Percentiles rank a stretch among this genome's conserved stretches.
phyloP scores from a whole-genome alignment of 1,140 invertebrate genomes.

The Drosophila watanabei region DNA sequence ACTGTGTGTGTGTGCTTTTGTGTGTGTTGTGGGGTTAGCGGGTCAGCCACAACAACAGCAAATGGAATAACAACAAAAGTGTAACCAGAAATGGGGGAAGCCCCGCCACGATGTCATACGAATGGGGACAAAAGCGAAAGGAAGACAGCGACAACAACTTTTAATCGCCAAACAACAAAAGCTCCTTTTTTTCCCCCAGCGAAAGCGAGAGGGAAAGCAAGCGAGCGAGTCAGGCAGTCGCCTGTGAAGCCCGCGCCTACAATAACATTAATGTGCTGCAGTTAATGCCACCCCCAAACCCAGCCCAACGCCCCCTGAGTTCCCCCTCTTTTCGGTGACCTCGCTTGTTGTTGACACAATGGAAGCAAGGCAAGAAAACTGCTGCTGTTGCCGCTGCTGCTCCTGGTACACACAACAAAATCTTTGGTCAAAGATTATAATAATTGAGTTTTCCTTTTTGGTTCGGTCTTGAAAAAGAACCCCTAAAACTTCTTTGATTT shows the following conservation, averaged over 20 bases:
- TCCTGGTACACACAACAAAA: constrained; percentile 2
- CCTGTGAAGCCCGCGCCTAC: constrained; percentile 69
- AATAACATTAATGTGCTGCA: constrained; percentile 81
- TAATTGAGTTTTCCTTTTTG: not conserved
- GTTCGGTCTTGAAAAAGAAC: not conserved
- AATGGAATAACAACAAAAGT: constrained; percentile 21
- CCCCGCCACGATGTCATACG: constrained; percentile 62
- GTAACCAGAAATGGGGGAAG: constrained; percentile 52
- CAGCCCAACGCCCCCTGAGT: not conserved
- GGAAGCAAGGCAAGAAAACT: constrained; percentile 56
- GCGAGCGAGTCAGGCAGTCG: constrained; percentile 47
- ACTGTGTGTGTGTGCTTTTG: not conserved
- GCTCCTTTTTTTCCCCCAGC: constrained; percentile 38
- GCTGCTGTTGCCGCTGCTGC: constrained; percentile 22
- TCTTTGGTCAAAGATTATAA: not conserved
- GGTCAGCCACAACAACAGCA: constrained; percentile 71
- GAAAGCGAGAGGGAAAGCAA: constrained; percentile 17
- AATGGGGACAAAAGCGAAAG: constrained; percentile 78
- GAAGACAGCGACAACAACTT: constrained; percentile 73
- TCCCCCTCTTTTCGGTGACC: constrained; percentile 47
- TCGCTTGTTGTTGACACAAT: constrained; percentile 81
- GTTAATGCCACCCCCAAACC: constrained; percentile 59
- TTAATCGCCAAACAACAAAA: constrained; percentile 83
- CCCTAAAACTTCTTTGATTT: too few species aligned
- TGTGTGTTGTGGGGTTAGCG: constrained; percentile 75